A percentile compares a stretch with the other conserved stretches of the same genome.
Conservation (phyloP, 2,113 vertebrate species). For the Falcunculus frontatus region DNA sequence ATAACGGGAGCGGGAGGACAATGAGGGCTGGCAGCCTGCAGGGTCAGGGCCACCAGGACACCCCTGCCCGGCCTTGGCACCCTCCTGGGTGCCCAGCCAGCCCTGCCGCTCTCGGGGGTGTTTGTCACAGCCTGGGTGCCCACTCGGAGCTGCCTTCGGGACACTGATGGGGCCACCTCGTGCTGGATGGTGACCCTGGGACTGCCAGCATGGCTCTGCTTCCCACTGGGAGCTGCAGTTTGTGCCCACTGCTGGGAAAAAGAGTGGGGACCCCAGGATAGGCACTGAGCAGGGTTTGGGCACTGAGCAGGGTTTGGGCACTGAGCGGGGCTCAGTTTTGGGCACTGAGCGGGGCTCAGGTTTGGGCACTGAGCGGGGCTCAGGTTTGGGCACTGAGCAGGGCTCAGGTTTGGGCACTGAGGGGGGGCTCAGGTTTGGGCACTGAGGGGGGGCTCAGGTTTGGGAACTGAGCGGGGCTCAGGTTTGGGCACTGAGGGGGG, state of each 20-base stretch:
- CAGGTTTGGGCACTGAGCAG: neutral
- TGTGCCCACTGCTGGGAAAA: neutral
- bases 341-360: neutral
- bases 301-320: neutral
- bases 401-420: neutral
- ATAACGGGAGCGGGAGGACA: neutral
- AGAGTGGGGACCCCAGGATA: neutral
- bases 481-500: neutral
- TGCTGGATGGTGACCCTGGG: neutral
- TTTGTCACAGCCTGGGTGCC: neutral
- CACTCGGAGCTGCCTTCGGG: neutral
- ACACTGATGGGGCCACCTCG: neutral
- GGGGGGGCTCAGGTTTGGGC: neutral
- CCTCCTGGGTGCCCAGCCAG: neutral
- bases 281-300: neutral
- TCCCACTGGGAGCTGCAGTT: neutral
- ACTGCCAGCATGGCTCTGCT: neutral
- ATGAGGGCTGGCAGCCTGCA: neutral
- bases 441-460: neutral
- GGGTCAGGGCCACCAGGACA: neutral
- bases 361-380: neutral
- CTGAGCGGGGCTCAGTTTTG: too few relatives aligned
- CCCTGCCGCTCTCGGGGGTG: accelerated
- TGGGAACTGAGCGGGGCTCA: neutral
- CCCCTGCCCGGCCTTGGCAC: neutral